Base-by-base conservation (phyloP, 2,797 vertebrate genomes). In the Phalloptychus januarius region DNA sequence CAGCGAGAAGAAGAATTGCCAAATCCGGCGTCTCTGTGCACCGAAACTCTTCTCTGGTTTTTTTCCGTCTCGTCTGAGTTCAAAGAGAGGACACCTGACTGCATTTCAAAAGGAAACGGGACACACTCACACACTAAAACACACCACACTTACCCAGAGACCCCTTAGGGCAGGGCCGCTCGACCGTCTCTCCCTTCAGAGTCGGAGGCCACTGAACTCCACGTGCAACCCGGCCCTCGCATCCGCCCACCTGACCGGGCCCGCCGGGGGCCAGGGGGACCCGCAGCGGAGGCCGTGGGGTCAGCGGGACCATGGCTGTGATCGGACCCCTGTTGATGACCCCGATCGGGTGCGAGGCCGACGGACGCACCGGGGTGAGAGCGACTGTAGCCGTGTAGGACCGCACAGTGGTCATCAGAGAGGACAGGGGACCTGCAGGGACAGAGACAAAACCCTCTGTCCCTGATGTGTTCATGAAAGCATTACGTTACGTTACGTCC, bases 151-250 rank as follows among this genome's bases (percentile, higher is more conserved):
- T 91, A 98, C 97, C 97, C 74, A 97, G 95, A 2, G 97, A 98
- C 16, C 97, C 97, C 92, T 98, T 98, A 2, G 97, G 97, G 50
- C 97, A 98, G 3, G 97, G 97, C 84, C 97, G 95, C 89, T 98
- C 97, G 72, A 98, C 97, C 4, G 95, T 95, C 92, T 97, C 97
- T 77, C 97, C 97, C 86, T 96, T 96, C 83, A 97, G 95, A 2
- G 97, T 97, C 33, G 96, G 95, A 0, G 97, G 97, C 96, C 96
- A 97, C 90, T 96, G 96, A 61, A 98, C 96, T 31, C 96, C 95
- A 71, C 97, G 93, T 31, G 96, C 96, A 82, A 97, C 96, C 2
- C 96, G 91, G 36, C 96, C 94, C 74, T 97, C 96, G 54, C 97
- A 98, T 87, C 93, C 93, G 20, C 93, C 91, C 46, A 96, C 94